A percentile compares a stretch with the other conserved stretches of the same genome.
phyloP scores from a whole-genome alignment of 2,888 invertebrate genomes.

The Tetropium fuscum region DNA sequence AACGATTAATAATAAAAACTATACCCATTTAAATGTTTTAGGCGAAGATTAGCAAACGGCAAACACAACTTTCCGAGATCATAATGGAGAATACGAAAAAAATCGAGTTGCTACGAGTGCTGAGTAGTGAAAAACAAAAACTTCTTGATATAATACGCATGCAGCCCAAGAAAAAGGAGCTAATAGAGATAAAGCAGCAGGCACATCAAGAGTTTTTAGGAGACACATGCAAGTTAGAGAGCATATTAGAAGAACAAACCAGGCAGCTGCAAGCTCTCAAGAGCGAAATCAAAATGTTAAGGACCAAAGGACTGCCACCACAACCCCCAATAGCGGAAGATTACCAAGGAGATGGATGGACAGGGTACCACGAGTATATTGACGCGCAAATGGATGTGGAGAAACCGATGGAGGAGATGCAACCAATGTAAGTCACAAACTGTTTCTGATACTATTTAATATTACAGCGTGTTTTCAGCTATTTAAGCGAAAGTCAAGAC shows the following conservation, averaged over 20 bases:
- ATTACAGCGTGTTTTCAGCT: constrained; percentile 48
- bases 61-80: constrained; percentile 64
- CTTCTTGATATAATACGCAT: constrained; percentile 63
- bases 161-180: constrained; percentile 59
- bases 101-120: constrained; percentile 68
- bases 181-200: constrained; percentile 55
- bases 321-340: constrained; percentile 29
- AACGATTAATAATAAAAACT: background rate
- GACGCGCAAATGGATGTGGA: background rate
- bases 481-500: constrained; percentile 48
- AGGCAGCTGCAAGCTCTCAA: constrained; percentile 58
- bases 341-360: constrained; percentile 35
- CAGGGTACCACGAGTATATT: background rate
- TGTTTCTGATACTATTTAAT: background rate
- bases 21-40: constrained; percentile 48
- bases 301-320: constrained; percentile 55
- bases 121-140: constrained; percentile 69
- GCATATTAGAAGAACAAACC: constrained; percentile 61
- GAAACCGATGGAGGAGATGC: background rate
- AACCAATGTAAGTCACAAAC: constrained; percentile 36
- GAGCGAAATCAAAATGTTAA: constrained; percentile 57
- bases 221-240: constrained; percentile 64
- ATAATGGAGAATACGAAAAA: constrained; percentile 70
- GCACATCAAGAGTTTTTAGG: constrained; percentile 56
- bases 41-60: constrained; percentile 57